These are phyloP conservation scores for Craterocephalus amniculus DNA, from an alignment of 2,797 vertebrate genomes.

Conservation along the genomic window DNA sequence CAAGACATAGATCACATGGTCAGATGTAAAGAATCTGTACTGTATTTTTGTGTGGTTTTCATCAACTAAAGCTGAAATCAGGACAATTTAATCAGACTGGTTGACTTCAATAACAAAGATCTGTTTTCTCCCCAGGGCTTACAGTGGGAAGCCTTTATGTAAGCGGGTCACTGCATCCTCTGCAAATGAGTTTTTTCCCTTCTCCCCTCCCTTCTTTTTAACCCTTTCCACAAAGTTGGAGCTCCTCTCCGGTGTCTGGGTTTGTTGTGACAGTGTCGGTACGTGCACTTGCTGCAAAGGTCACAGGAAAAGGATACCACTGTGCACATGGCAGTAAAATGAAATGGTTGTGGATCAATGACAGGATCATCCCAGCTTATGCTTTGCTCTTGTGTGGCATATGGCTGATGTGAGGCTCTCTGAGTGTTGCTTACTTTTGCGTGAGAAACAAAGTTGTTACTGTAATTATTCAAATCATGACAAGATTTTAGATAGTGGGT, in stretches of 20 bases:
- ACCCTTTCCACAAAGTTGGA: slow-evolving; percentile 6
- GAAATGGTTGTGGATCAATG: slow-evolving; percentile 39
- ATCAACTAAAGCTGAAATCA: slow-evolving; percentile 10
- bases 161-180: slow-evolving; percentile 33
- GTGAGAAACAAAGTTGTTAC: slow-evolving; percentile 7
- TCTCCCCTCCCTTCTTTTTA: background rate
- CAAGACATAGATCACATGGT: background rate
- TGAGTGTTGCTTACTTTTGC: background rate
- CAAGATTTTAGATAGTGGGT: background rate
- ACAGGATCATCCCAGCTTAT: slow-evolving; percentile 41
- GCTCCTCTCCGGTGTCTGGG: background rate
- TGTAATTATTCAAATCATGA: background rate
- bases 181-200: slow-evolving; percentile 12
- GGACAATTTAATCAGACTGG: background rate
- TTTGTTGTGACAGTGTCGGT: slow-evolving; percentile 13
- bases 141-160: slow-evolving; percentile 25
- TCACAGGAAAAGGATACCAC: slow-evolving; percentile 29
- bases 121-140: slow-evolving; percentile 21
- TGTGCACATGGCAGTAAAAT: slow-evolving; percentile 7
- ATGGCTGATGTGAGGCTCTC: background rate
- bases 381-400: slow-evolving; percentile 1
- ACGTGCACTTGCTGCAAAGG: slow-evolving; percentile 9
- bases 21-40: background rate
- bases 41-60: background rate
- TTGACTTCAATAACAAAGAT: slow-evolving; percentile 27